phyloP scores from a whole-genome alignment of 2,888 invertebrate genomes.

The Fragum sueziense region DNA sequence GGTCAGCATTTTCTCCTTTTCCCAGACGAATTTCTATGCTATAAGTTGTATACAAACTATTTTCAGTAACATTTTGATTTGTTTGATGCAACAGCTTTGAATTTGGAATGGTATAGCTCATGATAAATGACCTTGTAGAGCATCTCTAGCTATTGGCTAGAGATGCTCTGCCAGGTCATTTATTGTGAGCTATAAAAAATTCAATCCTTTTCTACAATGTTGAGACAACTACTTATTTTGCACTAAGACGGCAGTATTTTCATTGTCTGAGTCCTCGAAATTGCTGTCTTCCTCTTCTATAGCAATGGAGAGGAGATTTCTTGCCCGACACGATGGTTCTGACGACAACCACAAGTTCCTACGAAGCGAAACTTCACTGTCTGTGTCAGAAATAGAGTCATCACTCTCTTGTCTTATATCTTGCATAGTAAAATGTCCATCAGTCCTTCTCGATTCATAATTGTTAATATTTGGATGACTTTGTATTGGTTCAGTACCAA shows the following conservation, averaged over 20 bases:
- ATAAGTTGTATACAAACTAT: too few species aligned
- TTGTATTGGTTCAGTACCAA: background rate
- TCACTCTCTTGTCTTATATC: background rate
- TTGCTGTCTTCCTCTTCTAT: slow-evolving; percentile 60
- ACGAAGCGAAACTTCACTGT: slow-evolving; percentile 22
- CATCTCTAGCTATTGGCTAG: too few species aligned
- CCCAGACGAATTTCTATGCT: too few species aligned
- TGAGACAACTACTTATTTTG: too few species aligned
- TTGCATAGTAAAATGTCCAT: background rate
- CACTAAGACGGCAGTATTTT: background rate
- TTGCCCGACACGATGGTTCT: slow-evolving; percentile 25
- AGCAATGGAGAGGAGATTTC: slow-evolving; percentile 49
- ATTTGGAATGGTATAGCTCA: too few species aligned
- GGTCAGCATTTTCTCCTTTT: too few species aligned
- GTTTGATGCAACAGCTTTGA: too few species aligned
- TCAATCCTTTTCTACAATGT: too few species aligned
- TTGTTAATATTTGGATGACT: background rate
- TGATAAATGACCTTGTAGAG: too few species aligned
- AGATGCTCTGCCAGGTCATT: too few species aligned
- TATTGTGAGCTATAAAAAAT: too few species aligned
- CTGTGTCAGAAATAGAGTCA: background rate
- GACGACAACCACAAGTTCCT: slow-evolving; percentile 50
- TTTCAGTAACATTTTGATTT: too few species aligned
- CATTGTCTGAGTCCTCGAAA: slow-evolving; percentile 53
- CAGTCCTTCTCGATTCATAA: background rate